These are phyloP conservation scores for Leuciscus waleckii DNA, from an alignment of 2,797 vertebrate genomes.

Conservation along the genomic window DNA sequence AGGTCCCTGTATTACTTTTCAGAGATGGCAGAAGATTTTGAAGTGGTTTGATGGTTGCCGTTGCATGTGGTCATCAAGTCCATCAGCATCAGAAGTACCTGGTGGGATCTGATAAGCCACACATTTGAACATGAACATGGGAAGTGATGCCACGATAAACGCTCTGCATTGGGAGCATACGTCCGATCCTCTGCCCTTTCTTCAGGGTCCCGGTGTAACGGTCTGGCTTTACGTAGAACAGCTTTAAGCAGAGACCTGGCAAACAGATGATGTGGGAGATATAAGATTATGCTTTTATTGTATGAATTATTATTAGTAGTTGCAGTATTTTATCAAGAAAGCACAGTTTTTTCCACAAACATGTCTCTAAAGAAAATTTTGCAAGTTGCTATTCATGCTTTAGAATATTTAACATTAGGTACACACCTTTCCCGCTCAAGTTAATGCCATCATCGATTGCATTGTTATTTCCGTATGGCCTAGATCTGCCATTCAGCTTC, in stretches of 20 bases:
- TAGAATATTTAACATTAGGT: neutral
- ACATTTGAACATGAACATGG: conserved; percentile 78
- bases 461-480: conserved; percentile 62
- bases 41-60: neutral
- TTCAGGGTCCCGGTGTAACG: conserved; percentile 56
- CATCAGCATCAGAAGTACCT: conserved; percentile 65
- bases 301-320: neutral
- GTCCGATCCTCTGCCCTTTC: conserved; percentile 70
- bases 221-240: conserved; percentile 74
- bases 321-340: too few species aligned
- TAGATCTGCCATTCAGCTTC: conserved; percentile 57
- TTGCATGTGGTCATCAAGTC: neutral
- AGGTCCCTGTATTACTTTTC: neutral
- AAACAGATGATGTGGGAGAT: neutral
- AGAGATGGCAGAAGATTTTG: neutral
- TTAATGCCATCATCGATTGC: conserved; percentile 73
- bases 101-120: conserved; percentile 66
- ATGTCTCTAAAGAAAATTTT: neutral
- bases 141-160: conserved; percentile 76
- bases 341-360: too few species aligned
- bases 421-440: conserved; percentile 65
- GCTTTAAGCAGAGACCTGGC: conserved; percentile 74
- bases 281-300: neutral
- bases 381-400: neutral
- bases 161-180: conserved; percentile 75